Evolutionary conservation across 2,113 vertebrate genomes (phyloP), one percentile per base, ranked within the genome.

Genomic region (Cebus imitator): DNA sequence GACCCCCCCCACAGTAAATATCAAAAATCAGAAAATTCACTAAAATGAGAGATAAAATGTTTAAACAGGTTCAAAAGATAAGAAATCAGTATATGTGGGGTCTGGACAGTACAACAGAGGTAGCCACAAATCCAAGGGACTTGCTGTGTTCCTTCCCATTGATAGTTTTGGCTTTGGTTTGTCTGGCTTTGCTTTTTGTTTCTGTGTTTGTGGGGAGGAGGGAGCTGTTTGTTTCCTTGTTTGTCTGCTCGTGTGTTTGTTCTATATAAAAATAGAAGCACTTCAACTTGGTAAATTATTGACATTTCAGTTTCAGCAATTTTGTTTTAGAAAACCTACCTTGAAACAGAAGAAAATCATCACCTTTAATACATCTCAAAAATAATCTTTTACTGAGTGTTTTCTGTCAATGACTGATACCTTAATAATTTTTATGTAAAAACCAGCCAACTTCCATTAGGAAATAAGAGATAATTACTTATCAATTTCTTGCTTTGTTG

Each of bases 251-350:
- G 23, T 45, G 43, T 72, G 35, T 75, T 83, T 97, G 20, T 37
- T 90, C 2, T 45, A 17, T 58, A 55, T 70, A 92, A 61, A 91
- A 16, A 70, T 12, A 82, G 57, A 95, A 57, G 21, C 4, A 40
- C 7, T 92, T 83, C 52, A 35, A 1, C 25, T 79, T 66, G 23
- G 13, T 45, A 79, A 55, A 48, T 64, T 90, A 87, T 58, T 58
- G 82, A 4, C 70, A 90, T 89, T 85, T 86, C 20, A 55, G 18
- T 55, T 75, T 89, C 12, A 45, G 10, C 3, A 52, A 78, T 66
- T 94, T 92, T 37, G 32, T 27, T 82, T 75, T 76, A 83, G 43
- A 92, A 55, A 95, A 96, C 76, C 11, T n/a, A 40, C 25, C 20
- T 81, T 58, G 61, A 81, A 81, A 66, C 9, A 58, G 1, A 87